These are phyloP conservation scores for Acropternis orthonyx DNA, from an alignment of 2,797 vertebrate species.

Conservation along the genomic window DNA sequence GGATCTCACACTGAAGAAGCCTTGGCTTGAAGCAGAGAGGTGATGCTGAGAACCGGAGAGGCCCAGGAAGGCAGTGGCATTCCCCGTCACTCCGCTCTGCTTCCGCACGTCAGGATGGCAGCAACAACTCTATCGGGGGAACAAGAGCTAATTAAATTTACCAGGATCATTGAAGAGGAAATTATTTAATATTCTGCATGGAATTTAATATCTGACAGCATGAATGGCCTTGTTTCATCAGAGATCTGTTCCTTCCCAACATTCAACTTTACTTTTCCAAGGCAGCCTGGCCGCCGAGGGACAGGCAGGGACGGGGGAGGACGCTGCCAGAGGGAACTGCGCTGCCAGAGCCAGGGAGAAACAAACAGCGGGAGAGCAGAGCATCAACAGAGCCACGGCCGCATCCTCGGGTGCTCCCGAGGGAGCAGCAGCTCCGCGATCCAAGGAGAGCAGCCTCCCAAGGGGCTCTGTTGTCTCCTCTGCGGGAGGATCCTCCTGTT, in stretches of 20 bases:
- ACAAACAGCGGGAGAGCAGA: background rate
- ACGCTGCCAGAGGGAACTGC: background rate
- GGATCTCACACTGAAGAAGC: fast-evolving
- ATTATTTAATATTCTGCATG: conserved; percentile 80
- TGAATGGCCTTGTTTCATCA: conserved; percentile 8
- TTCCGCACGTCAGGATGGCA: conserved; percentile 41
- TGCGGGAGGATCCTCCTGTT: background rate
- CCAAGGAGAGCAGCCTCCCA: background rate
- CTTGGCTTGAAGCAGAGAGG: fast-evolving
- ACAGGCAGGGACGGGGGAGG: background rate
- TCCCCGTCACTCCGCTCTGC: conserved; percentile 33
- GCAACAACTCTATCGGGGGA: conserved; percentile 75
- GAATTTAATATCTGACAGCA: conserved; percentile 70
- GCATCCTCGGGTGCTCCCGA: background rate
- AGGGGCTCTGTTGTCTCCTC: background rate
- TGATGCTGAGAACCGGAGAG: background rate
- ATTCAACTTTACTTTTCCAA: background rate
- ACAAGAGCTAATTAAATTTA: conserved; percentile 84
- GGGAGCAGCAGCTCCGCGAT: background rate
- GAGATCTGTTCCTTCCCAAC: background rate
- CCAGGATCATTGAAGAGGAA: conserved; percentile 79
- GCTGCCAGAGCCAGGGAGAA: background rate
- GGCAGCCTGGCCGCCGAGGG: background rate
- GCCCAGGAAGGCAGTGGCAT: background rate
- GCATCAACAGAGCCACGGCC: fast-evolving